Conservation (phyloP, 1,140 invertebrate genomes). For the Diachasma alloeum region DNA sequence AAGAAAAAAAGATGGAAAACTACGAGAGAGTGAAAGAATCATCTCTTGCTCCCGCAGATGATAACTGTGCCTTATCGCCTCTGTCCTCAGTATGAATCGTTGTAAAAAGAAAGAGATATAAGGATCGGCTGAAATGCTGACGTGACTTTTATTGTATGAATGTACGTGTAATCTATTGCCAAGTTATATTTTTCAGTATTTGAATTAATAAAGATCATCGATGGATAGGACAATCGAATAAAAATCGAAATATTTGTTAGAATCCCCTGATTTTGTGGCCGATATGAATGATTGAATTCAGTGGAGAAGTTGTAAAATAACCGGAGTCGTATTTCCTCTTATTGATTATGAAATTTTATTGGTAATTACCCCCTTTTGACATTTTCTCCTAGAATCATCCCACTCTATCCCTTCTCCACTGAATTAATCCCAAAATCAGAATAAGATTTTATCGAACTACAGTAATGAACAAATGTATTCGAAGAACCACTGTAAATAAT, state of each 20-base stretch:
- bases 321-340: not conserved
- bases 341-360: not conserved
- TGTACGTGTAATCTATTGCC: conserved; percentile 2
- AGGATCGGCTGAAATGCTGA: not conserved
- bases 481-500: conserved; percentile 18
- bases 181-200: conserved; percentile 26
- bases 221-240: not conserved
- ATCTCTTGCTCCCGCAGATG: not conserved
- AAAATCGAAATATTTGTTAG: not conserved
- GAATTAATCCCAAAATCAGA: not conserved
- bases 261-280: not conserved
- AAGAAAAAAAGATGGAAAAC: not conserved
- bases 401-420: not conserved
- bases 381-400: too few species aligned
- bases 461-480: not conserved
- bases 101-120: not conserved
- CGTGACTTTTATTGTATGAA: not conserved
- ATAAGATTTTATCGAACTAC: not conserved
- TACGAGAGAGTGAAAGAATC: not conserved
- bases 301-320: not conserved
- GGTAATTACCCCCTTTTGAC: too few species aligned
- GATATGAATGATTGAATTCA: not conserved
- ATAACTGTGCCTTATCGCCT: conserved; percentile 26
- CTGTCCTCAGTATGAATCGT: conserved; percentile 8
- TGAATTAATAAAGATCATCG: not conserved